Base-by-base conservation (phyloP, 2,888 invertebrate genomes). In the Tenthredo mesomela region DNA sequence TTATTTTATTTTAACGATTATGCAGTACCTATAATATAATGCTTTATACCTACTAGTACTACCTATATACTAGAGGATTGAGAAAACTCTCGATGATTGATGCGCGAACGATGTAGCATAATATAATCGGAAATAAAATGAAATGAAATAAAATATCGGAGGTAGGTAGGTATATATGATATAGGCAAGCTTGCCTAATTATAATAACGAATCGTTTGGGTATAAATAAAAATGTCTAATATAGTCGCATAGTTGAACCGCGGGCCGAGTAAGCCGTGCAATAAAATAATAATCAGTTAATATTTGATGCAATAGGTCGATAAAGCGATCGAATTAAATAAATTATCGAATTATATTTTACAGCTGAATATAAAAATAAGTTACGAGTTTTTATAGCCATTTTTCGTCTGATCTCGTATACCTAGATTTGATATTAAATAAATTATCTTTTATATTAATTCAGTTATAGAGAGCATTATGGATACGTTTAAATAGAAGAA, bases 271-370 rank as follows among this genome's bases (percentile, higher is more conserved):
- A 3, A 43, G 10, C 21, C 40, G 40, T 73, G 71, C 71, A 73
- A 40, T 73, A 73, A 73, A 73, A 73, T 70, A 70, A 67, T 67
- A 29, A 29, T 67, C 33, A 33, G 33, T 61, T 37, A n/a, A n/a
- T n/a, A 37, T 6, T 61, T 7, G 21, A 54, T 70, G 37, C 33
- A 4, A 2, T 7, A 67, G 21, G 71, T 73, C 71, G 71, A 73
- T 73, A 43, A 73, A 73, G 71, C 71, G 71, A 73, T 73, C 71
- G 71, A 40, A 73, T 73, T 21, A n/a, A n/a, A n/a, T n/a, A 12
- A 71, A 71, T 71, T 71, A 29, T 15, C 15, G 54, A 58, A 50
- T 10, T 18, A n/a, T n/a, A n/a, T 54, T 54, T n/a, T 40, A 21
- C 5, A n/a, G 21, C 7, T 18, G 54, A 15, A 4, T 15, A 33